Percentiles rank a stretch among this genome's conserved stretches.
Evolutionary conservation across 1,140 invertebrate species (phyloP).

Genomic region (Trachymyrmex septentrionalis): DNA sequence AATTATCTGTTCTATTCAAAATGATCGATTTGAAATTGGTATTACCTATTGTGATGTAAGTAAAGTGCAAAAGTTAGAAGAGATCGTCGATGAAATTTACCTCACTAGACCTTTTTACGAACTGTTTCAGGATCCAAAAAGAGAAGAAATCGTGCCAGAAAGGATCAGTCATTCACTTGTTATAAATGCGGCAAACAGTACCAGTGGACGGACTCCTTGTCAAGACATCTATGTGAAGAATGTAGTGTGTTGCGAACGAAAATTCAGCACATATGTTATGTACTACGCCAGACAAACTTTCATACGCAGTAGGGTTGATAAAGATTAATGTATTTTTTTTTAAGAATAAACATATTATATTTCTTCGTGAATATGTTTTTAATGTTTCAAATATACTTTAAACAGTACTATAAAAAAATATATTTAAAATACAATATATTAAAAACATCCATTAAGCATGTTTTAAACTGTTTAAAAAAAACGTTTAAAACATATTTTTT

Average conservation of each 20-base stretch:
- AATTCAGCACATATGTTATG: conserved; percentile 74
- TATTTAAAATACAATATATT: not conserved
- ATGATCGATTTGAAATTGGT: not conserved
- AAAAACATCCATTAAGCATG: not conserved
- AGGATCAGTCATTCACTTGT: conserved; percentile 86
- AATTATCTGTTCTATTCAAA: not conserved
- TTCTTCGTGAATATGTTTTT: no score
- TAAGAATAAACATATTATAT: no score
- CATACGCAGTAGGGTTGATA: conserved; percentile 60
- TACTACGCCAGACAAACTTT: conserved; percentile 71
- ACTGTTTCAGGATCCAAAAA: conserved; percentile 78
- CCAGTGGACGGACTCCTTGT: conserved; percentile 88
- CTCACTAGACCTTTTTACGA: conserved; percentile 59
- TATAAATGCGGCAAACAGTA: conserved; percentile 88
- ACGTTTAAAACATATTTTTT: no score
- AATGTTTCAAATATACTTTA: no score
- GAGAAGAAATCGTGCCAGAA: conserved; percentile 72
- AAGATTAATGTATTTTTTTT: conserved; percentile 1
- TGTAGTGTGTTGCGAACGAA: conserved; percentile 81
- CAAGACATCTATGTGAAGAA: conserved; percentile 88
- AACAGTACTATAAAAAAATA: conserved; percentile 17
- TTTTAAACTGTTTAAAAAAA: no score
- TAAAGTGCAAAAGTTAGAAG: conserved; percentile 14
- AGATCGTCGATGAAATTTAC: not conserved
- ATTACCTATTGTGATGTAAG: not conserved